phyloP scores from a whole-genome alignment of 2,113 vertebrate species.

The Laticauda colubrina region DNA sequence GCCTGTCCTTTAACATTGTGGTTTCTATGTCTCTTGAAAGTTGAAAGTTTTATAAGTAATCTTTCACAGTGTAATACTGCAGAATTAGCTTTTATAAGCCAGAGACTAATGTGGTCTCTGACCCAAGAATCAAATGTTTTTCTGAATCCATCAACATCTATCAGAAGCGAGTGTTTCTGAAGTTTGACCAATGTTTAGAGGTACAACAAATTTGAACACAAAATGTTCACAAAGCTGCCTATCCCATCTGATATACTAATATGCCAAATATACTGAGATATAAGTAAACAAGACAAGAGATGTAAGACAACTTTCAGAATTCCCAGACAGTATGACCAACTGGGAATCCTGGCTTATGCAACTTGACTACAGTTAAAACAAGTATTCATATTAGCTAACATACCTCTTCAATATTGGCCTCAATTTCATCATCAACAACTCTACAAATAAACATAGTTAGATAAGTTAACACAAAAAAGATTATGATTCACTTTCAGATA shows the following conservation, averaged over 20 bases:
- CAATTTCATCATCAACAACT: constrained; percentile 73
- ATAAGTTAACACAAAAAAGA: background rate
- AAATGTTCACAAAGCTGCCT: background rate
- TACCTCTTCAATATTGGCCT: constrained; percentile 76
- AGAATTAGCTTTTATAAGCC: background rate
- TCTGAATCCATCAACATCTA: background rate
- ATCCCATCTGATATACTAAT: background rate
- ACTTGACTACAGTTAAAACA: background rate
- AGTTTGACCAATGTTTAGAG: background rate
- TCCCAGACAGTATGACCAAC: background rate
- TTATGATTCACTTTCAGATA: background rate
- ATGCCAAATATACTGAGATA: background rate
- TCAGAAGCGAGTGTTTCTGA: background rate
- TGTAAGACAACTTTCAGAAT: background rate
- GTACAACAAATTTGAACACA: background rate
- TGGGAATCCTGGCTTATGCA: background rate
- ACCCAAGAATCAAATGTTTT: background rate
- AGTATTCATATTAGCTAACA: background rate
- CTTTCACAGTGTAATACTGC: background rate
- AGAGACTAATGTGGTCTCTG: background rate
- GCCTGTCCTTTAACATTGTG: background rate
- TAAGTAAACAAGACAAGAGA: background rate
- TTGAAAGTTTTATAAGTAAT: background rate
- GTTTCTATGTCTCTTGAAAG: background rate
- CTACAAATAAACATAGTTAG: constrained; percentile 63